Percentiles rank a stretch among this genome's conserved stretches.
Conservation (phyloP, 2,113 vertebrate species). For the Brachypteracias leptosomus region DNA sequence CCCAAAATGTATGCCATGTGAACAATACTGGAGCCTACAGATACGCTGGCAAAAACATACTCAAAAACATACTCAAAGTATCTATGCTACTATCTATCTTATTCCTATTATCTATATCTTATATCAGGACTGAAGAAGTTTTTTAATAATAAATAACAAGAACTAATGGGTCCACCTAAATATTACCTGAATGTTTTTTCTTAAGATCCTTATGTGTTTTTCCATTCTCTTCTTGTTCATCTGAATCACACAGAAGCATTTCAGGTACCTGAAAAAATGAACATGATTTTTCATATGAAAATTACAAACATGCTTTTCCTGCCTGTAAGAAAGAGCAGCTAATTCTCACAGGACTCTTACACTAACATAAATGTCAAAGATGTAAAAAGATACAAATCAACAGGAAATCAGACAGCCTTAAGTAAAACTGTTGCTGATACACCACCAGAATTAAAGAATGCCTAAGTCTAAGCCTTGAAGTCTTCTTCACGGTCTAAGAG, state of each 20-base stretch:
- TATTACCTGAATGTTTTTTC: constrained; percentile 75
- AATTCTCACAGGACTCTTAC: background rate
- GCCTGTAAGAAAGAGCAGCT: background rate
- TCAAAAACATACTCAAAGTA: background rate
- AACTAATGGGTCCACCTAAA: background rate
- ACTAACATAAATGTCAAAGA: background rate
- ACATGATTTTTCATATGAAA: background rate
- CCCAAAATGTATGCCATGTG: background rate
- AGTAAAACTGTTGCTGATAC: background rate
- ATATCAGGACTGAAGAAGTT: background rate
- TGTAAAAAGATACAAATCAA: background rate
- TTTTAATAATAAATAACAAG: background rate
- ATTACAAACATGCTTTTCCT: background rate
- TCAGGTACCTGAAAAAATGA: constrained; percentile 86
- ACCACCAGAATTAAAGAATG: background rate
- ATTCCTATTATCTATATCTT: background rate
- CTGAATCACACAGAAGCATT: constrained; percentile 82
- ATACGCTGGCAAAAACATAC: background rate
- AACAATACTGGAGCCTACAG: background rate
- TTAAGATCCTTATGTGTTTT: constrained; percentile 57
- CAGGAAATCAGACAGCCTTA: background rate
- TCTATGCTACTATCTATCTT: background rate
- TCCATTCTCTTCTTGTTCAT: constrained; percentile 65
- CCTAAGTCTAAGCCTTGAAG: background rate
- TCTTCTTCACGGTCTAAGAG: background rate